Evolutionary conservation across 2,113 vertebrate genomes (phyloP).

Genomic region (Phyllostomus hastatus): DNA sequence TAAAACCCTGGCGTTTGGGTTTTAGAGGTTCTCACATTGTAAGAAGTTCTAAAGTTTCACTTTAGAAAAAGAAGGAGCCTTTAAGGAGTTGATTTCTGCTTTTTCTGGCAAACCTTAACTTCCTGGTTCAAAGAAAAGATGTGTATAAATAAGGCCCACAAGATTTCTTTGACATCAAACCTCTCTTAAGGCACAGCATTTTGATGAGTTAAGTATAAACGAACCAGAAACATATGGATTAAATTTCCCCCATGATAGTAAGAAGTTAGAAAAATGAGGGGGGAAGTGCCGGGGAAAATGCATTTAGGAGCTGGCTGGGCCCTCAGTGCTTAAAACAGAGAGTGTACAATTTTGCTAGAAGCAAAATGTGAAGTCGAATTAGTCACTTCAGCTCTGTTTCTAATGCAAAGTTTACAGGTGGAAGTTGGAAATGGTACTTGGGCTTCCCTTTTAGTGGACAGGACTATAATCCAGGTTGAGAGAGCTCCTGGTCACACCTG

Average conservation of each 20-base stretch:
- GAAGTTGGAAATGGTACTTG: background rate
- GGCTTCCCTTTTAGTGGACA: background rate
- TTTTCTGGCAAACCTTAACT: constrained; percentile 72
- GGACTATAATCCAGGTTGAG: background rate
- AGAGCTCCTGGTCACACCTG: background rate
- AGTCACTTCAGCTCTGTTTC: background rate
- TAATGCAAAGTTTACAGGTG: background rate
- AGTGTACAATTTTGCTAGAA: constrained; percentile 12
- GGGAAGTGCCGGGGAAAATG: constrained; percentile 54
- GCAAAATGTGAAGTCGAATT: background rate
- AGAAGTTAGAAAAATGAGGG: constrained; percentile 69
- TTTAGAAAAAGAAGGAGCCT: constrained; percentile 63
- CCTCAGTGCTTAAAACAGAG: constrained; percentile 27
- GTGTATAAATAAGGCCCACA: constrained; percentile 69
- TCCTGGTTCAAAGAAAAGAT: constrained; percentile 74
- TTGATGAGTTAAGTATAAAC: constrained; percentile 75
- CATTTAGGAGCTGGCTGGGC: constrained; percentile 21
- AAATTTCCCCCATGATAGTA: constrained; percentile 67
- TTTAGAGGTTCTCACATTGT: constrained; percentile 69
- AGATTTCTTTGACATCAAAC: constrained; percentile 69
- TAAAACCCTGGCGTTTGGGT: constrained; percentile 45
- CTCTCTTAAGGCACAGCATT: constrained; percentile 53
- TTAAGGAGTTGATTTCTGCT: constrained; percentile 68
- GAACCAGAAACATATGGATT: constrained; percentile 75
- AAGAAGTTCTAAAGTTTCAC: constrained; percentile 73